Conservation (phyloP, 2,113 vertebrate species). For the Myiagra hebetior region DNA sequence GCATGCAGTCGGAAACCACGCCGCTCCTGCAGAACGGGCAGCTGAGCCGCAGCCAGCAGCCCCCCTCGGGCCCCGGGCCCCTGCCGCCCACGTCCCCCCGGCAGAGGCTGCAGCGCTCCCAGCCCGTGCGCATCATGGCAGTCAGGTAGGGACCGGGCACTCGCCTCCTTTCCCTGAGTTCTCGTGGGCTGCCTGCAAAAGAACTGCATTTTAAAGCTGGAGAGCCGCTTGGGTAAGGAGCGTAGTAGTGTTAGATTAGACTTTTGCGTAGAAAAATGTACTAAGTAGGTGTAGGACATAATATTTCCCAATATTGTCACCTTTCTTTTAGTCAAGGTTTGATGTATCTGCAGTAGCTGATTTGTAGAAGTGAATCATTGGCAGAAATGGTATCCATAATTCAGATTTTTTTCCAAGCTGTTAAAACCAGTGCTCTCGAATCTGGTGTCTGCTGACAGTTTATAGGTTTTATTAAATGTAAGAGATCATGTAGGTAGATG, state of each 20-base stretch:
- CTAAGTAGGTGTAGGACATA: not conserved
- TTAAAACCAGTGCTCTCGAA: not conserved
- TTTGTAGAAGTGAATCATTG: not conserved
- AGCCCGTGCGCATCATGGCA: conserved; percentile 93
- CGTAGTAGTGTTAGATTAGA: not conserved
- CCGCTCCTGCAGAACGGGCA: conserved; percentile 89
- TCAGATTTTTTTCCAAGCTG: not conserved
- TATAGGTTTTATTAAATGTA: not conserved
- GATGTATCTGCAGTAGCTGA: not conserved
- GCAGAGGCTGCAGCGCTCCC: conserved; percentile 84
- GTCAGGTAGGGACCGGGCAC: conserved; percentile 78
- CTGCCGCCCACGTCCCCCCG: conserved; percentile 57
- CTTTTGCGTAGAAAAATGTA: not conserved
- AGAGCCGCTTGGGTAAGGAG: accelerated
- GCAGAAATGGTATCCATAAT: not conserved
- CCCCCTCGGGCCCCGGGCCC: conserved; percentile 1
- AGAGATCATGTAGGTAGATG: not conserved
- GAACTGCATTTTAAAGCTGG: accelerated
- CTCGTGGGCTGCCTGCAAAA: not conserved
- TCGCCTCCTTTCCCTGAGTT: not conserved
- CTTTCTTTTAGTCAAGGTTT: not conserved
- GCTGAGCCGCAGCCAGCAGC: conserved; percentile 60
- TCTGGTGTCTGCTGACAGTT: not conserved
- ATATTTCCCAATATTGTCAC: not conserved
- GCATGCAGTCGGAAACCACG: conserved; percentile 78